A percentile compares a stretch with the other conserved stretches of the same genome.
Conservation (phyloP, 2,113 vertebrate genomes). For the Forbesichthys papilliferus region DNA sequence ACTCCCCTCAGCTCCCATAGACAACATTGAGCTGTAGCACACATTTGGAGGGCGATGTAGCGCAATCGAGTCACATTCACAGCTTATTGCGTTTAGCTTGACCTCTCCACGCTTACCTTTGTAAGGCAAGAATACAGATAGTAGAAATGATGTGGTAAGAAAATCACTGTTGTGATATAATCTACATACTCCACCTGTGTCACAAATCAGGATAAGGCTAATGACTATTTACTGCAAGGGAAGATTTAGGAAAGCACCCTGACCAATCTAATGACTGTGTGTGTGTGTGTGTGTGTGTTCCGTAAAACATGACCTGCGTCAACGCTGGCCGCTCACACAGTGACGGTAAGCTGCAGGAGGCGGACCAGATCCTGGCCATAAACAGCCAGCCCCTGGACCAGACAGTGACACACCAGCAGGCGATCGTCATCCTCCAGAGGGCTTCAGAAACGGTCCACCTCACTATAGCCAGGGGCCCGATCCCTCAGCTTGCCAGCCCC, state of each 20-base stretch:
- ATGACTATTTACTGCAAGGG: not conserved
- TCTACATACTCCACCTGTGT: not conserved
- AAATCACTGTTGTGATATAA: not conserved
- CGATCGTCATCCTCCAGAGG: conserved; percentile 88
- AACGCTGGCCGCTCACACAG: conserved; percentile 57
- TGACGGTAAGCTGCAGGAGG: conserved; percentile 90
- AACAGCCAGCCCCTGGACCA: conserved; percentile 88
- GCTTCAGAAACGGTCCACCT: conserved; percentile 87
- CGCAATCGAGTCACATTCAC: too few relatives aligned
- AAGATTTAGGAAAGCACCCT: not conserved
- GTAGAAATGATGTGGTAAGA: not conserved
- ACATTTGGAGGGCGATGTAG: too few relatives aligned
- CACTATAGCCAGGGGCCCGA: conserved; percentile 85
- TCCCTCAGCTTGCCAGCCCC: conserved; percentile 85
- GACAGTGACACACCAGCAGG: conserved; percentile 93
- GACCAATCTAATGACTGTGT: not conserved
- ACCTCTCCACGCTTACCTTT: not conserved
- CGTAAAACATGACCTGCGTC: not conserved
- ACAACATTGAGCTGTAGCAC: too few relatives aligned
- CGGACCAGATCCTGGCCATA: conserved; percentile 93
- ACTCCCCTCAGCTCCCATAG: too few relatives aligned
- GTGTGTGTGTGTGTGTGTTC: not conserved
- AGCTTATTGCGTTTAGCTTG: too few relatives aligned
- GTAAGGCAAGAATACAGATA: not conserved
- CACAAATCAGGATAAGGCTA: not conserved